phyloP scores from a whole-genome alignment of 2,113 vertebrate species.

The Pomatorhinus ruficollis region DNA sequence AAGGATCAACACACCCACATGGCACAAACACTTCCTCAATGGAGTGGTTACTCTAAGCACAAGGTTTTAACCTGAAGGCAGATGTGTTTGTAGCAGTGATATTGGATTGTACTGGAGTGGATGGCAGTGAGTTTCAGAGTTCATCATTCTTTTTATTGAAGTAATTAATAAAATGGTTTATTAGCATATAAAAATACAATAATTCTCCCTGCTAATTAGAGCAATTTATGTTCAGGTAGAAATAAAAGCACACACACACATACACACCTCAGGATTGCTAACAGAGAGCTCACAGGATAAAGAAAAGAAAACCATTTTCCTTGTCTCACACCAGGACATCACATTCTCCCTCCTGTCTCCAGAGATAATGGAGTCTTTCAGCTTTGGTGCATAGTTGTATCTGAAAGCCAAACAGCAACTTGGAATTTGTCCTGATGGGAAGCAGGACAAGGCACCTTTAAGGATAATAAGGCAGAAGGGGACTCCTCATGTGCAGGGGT shows the following conservation, averaged over 20 bases:
- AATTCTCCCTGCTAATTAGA: background rate
- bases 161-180: conserved; percentile 30
- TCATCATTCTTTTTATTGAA: conserved; percentile 1
- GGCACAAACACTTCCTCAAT: background rate
- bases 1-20: background rate
- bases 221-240: background rate
- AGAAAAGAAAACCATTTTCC: conserved; percentile 11
- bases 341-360: background rate
- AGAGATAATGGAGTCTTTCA: background rate
- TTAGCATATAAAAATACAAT: conserved; percentile 51
- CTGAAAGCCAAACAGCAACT: background rate
- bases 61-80: background rate
- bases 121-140: background rate
- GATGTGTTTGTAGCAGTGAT: background rate
- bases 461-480: conserved; percentile 52
- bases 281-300: background rate
- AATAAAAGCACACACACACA: background rate
- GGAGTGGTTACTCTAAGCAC: background rate
- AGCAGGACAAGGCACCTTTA: conserved; percentile 52
- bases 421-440: conserved; percentile 12
- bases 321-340: background rate
- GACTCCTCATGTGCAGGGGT: background rate
- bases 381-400: conserved; percentile 36
- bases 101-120: background rate
- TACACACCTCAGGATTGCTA: background rate